Conservation (phyloP, 2,113 vertebrate genomes). For the Dipodomys stephensi region DNA sequence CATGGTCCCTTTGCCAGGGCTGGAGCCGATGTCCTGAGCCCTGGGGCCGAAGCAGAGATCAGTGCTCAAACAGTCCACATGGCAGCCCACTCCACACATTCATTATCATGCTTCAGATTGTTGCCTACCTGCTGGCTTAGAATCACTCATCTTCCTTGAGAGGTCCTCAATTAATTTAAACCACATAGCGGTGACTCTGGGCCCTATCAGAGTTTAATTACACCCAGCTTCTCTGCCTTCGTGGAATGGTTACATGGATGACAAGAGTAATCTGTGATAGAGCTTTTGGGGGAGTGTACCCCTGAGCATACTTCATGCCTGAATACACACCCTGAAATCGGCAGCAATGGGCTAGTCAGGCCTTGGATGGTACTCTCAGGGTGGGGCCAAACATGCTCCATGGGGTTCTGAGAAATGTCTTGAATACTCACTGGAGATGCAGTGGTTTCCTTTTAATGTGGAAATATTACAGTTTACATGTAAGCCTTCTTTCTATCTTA, state of each 20-base stretch:
- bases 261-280: background rate
- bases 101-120: background rate
- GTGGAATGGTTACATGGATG: background rate
- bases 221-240: background rate
- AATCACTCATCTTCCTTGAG: background rate
- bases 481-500: background rate
- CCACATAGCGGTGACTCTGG: background rate
- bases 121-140: background rate
- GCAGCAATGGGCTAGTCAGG: background rate
- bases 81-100: background rate
- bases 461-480: background rate
- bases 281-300: background rate
- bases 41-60: background rate
- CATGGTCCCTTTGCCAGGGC: background rate
- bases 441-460: conserved; percentile 19
- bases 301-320: background rate
- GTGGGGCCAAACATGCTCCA: background rate
- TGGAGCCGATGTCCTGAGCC: background rate
- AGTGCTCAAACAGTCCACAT: too few species aligned
- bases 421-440: background rate
- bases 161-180: conserved; percentile 11
- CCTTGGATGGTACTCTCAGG: background rate
- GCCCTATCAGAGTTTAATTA: background rate
- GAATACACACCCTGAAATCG: background rate
- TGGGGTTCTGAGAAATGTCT: background rate